Conservation (phyloP, 2,888 invertebrate species). For the Venusia cambrica region DNA sequence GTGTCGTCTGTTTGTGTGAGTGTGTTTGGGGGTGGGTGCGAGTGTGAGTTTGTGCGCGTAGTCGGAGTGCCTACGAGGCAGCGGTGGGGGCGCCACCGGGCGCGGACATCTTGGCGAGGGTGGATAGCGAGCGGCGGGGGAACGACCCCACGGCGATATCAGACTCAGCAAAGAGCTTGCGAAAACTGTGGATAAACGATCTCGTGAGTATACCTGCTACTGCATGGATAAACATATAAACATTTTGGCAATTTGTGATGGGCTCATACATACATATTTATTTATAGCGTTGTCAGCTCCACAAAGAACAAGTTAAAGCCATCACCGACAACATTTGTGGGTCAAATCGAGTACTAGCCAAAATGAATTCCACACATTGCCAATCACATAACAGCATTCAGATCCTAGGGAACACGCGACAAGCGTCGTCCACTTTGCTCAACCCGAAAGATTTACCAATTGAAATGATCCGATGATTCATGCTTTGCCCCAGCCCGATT, state of each 20-base stretch:
- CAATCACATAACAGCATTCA: slow-evolving; percentile 3
- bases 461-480: not conserved
- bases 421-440: not conserved
- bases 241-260: too few species aligned
- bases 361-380: too few species aligned
- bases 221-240: too few species aligned
- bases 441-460: not conserved
- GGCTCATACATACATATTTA: too few species aligned
- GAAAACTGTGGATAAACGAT: slow-evolving; percentile 83
- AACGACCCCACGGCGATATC: slow-evolving; percentile 86
- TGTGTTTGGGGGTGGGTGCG: too few species aligned
- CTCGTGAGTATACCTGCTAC: slow-evolving; percentile 10
- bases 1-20: slow-evolving; percentile 39
- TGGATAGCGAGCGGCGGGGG: slow-evolving; percentile 90
- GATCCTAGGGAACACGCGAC: slow-evolving; percentile 7
- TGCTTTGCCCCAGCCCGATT: too few species aligned
- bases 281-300: too few species aligned
- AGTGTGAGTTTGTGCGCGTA: slow-evolving; percentile 33
- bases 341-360: too few species aligned
- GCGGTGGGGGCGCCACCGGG: slow-evolving; percentile 61
- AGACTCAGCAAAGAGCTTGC: slow-evolving; percentile 93
- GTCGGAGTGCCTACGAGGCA: slow-evolving; percentile 66
- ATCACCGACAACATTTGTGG: too few species aligned
- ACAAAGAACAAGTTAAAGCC: too few species aligned
- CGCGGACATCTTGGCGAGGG: slow-evolving; percentile 87